Conservation (phyloP, 2,797 vertebrate genomes). For the Scarus forsteni region DNA sequence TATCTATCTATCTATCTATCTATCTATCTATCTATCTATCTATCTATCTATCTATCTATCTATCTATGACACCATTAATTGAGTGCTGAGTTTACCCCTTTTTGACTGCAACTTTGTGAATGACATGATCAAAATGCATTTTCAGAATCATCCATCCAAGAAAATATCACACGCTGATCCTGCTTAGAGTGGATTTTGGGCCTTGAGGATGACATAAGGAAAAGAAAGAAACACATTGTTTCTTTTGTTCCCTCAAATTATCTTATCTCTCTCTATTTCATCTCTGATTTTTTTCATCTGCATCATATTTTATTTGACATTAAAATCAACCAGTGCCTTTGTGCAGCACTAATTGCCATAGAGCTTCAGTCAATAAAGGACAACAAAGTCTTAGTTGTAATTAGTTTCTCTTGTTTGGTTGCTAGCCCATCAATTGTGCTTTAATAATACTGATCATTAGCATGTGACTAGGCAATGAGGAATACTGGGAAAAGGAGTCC, state of each 20-base stretch:
- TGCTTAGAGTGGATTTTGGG: slow-evolving; percentile 62
- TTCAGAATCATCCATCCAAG: slow-evolving; percentile 36
- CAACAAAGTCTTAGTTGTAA: slow-evolving; percentile 94
- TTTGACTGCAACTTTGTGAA: slow-evolving; percentile 34
- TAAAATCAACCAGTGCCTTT: slow-evolving; percentile 81
- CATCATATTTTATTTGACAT: slow-evolving; percentile 82
- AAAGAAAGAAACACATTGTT: too few relatives aligned
- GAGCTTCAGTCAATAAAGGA: slow-evolving; percentile 91
- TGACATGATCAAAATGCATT: slow-evolving; percentile 28
- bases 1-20: too few relatives aligned
- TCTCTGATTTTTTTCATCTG: slow-evolving; percentile 76
- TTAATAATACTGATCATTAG: slow-evolving; percentile 95
- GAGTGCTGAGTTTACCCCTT: slow-evolving; percentile 1
- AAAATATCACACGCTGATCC: slow-evolving; percentile 46
- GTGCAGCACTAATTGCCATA: slow-evolving; percentile 88
- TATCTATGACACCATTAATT: slow-evolving; percentile 5
- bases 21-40: too few relatives aligned
- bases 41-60: too few relatives aligned
- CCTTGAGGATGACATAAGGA: too few relatives aligned
- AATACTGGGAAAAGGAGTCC: slow-evolving; percentile 91
- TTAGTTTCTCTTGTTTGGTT: slow-evolving; percentile 94
- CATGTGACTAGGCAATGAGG: slow-evolving; percentile 89
- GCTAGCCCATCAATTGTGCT: slow-evolving; percentile 95
- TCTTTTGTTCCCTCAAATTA: slow-evolving; percentile 76
- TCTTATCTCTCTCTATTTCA: slow-evolving; percentile 82